Evolutionary conservation across 35 echinoderm and acorn worm species (phyloP).

Genomic region (Eucidaris tribuloides): DNA sequence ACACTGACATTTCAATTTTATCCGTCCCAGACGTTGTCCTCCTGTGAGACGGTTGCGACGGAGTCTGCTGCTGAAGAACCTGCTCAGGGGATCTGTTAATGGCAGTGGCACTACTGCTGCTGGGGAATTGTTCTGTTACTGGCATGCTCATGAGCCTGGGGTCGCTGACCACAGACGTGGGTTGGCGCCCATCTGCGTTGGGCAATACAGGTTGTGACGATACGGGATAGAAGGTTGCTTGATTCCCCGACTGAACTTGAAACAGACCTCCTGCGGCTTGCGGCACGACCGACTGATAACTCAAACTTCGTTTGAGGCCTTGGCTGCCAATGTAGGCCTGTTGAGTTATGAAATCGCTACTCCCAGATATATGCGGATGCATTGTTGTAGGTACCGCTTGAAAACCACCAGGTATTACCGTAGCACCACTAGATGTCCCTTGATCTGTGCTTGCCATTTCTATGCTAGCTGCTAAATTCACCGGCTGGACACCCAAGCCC

Average conservation of each 20-base stretch:
- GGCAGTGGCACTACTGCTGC: no score
- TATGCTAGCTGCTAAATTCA: no score
- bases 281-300: conserved; percentile 4
- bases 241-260: neutral
- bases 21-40: conserved; percentile 5
- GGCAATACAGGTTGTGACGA: neutral
- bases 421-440: neutral
- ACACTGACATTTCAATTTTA: neutral
- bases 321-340: neutral
- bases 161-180: neutral
- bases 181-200: neutral
- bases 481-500: no score
- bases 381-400: conserved; percentile 12
- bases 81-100: conserved; percentile 26
- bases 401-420: neutral
- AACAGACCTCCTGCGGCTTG: neutral
- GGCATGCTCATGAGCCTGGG: no score
- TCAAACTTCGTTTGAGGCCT: conserved; percentile 4
- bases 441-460: conserved; percentile 8
- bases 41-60: neutral
- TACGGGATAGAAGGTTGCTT: neutral
- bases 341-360: neutral
- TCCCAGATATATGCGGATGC: conserved; percentile 8
- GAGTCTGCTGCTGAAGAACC: neutral
- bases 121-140: neutral